phyloP scores from a whole-genome alignment of 2,113 vertebrate genomes.

The Odontophorus gujanensis region DNA sequence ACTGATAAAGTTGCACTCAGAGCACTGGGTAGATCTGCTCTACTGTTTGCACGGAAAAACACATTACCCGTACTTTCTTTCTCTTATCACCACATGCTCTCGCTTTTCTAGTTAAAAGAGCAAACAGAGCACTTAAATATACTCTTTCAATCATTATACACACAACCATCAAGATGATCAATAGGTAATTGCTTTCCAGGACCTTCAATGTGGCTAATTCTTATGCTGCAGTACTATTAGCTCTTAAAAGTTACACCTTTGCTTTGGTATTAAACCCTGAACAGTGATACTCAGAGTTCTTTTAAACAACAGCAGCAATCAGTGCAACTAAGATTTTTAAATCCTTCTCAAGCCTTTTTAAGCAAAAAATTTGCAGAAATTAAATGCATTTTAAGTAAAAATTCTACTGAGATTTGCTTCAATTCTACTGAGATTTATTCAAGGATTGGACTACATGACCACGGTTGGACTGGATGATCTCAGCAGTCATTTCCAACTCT shows the following conservation, averaged over 20 bases:
- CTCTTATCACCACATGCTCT: background rate
- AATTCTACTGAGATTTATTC: background rate
- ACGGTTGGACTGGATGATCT: no score
- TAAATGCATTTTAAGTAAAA: conserved; percentile 9
- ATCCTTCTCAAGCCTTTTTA: background rate
- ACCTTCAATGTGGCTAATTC: background rate
- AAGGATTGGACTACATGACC: no score
- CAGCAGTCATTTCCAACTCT: no score
- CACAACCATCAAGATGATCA: background rate
- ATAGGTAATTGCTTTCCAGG: background rate
- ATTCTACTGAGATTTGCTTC: background rate
- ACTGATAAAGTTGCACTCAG: background rate
- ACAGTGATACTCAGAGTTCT: background rate
- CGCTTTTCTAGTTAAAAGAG: background rate
- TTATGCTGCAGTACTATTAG: background rate
- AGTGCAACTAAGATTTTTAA: conserved; percentile 59
- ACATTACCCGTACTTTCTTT: accelerated
- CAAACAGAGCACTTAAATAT: background rate
- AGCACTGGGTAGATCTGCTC: background rate
- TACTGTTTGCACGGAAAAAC: background rate
- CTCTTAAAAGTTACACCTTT: background rate
- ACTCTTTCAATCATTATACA: background rate
- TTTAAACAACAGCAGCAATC: background rate
- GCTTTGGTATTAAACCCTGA: background rate
- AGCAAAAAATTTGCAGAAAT: conserved; percentile 43